Percentiles rank a stretch among this genome's conserved stretches.
These are phyloP conservation scores for Oegoconia quadripuncta DNA, from an alignment of 2,888 invertebrate genomes.

Conservation along the genomic window DNA sequence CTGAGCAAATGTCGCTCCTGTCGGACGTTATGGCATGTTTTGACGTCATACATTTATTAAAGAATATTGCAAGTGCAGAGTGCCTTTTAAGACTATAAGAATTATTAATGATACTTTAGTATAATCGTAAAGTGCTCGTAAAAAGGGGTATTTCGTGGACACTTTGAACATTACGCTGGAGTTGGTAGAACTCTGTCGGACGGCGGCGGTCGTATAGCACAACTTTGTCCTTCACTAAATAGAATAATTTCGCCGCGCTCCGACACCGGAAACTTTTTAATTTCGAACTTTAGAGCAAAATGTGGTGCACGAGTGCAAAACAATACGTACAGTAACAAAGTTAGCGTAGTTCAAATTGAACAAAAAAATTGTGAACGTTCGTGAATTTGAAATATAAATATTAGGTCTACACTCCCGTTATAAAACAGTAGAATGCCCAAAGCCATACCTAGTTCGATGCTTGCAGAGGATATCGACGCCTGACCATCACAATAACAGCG, in stretches of 20 bases:
- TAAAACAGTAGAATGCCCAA: too few relatives aligned
- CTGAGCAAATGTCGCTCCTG: too few relatives aligned
- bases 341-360: too few relatives aligned
- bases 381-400: too few relatives aligned
- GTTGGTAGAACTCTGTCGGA: not conserved
- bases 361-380: too few relatives aligned
- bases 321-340: slow-evolving; percentile 1
- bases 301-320: not conserved
- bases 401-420: too few relatives aligned
- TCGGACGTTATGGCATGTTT: not conserved
- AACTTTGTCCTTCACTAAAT: slow-evolving; percentile 39
- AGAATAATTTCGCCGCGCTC: slow-evolving; percentile 32
- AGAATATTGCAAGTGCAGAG: too few relatives aligned
- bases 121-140: slow-evolving; percentile 14
- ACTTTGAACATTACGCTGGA: not conserved
- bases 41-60: slow-evolving; percentile 4
- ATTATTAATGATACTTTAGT: slow-evolving; percentile 24
- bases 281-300: slow-evolving; percentile 22
- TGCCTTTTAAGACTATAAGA: too few relatives aligned
- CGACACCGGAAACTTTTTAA: slow-evolving; percentile 37
- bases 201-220: slow-evolving; percentile 8
- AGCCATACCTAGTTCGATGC: too few relatives aligned
- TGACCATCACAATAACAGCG: too few relatives aligned
- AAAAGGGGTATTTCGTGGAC: slow-evolving; percentile 16
- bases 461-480: too few relatives aligned